Evolutionary conservation across 23 tunicate genomes (phyloP), one percentile per base, ranked within the genome.

Genomic region (Botrylloides violaceus): DNA sequence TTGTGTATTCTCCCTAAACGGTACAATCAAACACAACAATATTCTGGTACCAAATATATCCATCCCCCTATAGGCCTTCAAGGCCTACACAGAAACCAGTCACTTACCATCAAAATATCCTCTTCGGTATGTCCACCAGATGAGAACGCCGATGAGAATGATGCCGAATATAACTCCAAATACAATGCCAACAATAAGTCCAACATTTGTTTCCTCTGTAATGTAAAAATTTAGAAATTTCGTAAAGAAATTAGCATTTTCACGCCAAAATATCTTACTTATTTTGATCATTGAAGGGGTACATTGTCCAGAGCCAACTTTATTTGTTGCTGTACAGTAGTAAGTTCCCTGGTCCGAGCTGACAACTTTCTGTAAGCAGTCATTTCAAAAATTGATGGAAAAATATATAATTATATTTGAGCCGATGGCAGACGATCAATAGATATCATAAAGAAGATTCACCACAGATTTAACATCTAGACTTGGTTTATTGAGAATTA

Each of bases 111-210:
- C 80, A 82, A 83, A 88, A 30, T 81, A 88, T 28, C 96, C 96
- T 32, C 70, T 72, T 31, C 53, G 77, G 73, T 79, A 88, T 24
- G 88, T 81, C 96, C 96, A 88, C 88, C 88, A 88, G 1, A 88
- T 71, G 23, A 88, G 66, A 6, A 88, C 85, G 23, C 78, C 87
- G 23, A 88, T 72, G 49, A 88, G 87, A 21, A 88, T 25, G 64
- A 87, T 58, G 50, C 77, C 87, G 35, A 88, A 81, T 6, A 88
- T 39, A 72, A 77, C 82, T 0, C 80, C 96, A 32, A 88, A 88
- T 32, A 88, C 96, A 24, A 88, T 88, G 29, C 96, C 96, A 64
- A 88, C 85, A 58, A 88, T 82, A 0, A 32, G 50, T 2, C 88
- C 96, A 62, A 88, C 72, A 34, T 88, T 74, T 38, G 56, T 68